A percentile compares a stretch with the other conserved stretches of the same genome.
Conservation (phyloP, 2,113 vertebrate species). For the Laticauda colubrina region DNA sequence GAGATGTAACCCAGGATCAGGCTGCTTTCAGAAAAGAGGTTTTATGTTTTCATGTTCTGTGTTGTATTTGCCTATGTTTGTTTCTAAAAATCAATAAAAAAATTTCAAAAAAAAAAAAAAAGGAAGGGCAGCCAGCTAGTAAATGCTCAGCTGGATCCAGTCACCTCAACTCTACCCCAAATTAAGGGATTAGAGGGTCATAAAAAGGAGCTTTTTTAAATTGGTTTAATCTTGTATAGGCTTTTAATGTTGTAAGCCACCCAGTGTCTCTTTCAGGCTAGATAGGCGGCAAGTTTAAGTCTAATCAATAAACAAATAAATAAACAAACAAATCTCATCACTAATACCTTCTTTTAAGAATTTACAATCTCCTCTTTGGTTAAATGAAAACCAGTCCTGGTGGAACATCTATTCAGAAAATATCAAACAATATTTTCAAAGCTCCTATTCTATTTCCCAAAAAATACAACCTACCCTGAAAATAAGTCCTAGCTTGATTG, state of each 20-base stretch:
- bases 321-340: background rate
- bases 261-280: background rate
- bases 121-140: background rate
- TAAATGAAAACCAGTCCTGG: background rate
- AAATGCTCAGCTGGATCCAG: background rate
- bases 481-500: too few species aligned
- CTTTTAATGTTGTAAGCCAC: background rate
- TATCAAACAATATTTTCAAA: constrained; percentile 67
- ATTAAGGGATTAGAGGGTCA: background rate
- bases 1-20: too few species aligned
- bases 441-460: background rate
- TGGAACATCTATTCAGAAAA: constrained; percentile 41
- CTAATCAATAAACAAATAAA: background rate
- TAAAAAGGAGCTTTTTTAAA: background rate
- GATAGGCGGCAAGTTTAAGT: background rate
- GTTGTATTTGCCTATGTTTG: too few species aligned
- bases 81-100: too few species aligned
- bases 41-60: too few species aligned
- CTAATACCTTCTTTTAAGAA: background rate
- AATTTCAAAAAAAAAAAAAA: too few species aligned
- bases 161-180: background rate
- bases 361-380: background rate
- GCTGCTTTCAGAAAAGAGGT: too few species aligned
- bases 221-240: background rate
- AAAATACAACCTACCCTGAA: too few species aligned